Base-by-base conservation (phyloP, 1,140 invertebrate genomes). In the Drosophila pectinifera region DNA sequence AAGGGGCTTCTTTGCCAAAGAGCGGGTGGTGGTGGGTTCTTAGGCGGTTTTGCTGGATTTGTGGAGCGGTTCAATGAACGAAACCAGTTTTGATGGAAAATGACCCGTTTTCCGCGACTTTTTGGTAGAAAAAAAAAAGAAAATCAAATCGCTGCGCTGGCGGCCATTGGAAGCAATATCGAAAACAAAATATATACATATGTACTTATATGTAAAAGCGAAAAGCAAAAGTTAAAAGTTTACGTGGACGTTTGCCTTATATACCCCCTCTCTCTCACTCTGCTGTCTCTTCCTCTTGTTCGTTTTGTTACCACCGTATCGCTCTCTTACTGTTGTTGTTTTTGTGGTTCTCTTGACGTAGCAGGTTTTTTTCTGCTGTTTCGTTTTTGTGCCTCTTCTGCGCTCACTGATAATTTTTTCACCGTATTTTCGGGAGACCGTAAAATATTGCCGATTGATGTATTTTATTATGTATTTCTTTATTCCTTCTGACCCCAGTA, bases 171-270 rank as follows among this genome's bases (percentile, higher is more conserved):
- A 43, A 28, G 20, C 45, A 68, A 57, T 42, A 41, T 65, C 62
- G 36, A 57, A 38, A 57, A 56, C 34, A 38, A 51, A 45, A 13
- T 41, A 45, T 16, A 11, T 39, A 36, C 13, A 43, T 45, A 18
- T 16, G 18, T 24, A 45, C 8, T 24, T 10, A 22, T 68, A 46
- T 24, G 22, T 26, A 64, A 42, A 45, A 41, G 39, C 36, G 45
- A 88, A 59, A 76, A 81, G 41, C 61, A 72, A 89, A 76, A 54
- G 79, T 78, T 88, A 89, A 88, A 88, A 88, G 83, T 88, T 88
- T 88, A 88, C 83, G 83, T 88, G 83, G 83, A 88, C 83, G 79
- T 88, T 88, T 83, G 74, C 69, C 70, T 62, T 64, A 62, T 41
- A 24, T 28, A 20, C 38, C 51, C 42, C 39, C 41, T 18, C 51